Evolutionary conservation across 2,797 vertebrate species (phyloP).

Genomic region (Alcedo atthis): DNA sequence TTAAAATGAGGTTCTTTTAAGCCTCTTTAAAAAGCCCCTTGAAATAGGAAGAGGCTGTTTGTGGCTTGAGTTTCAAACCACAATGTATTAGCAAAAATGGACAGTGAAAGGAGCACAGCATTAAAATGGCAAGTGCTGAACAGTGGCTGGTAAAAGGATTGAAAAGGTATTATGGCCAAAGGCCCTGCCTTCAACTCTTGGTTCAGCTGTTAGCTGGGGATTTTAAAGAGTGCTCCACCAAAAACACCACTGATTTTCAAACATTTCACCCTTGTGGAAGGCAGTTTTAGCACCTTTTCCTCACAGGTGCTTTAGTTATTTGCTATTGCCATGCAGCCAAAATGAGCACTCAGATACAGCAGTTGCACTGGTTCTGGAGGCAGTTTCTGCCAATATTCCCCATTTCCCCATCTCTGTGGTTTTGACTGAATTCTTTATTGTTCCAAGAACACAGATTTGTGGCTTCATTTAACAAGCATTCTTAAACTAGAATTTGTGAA

Average conservation of each 20-base stretch:
- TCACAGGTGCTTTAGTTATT: neutral
- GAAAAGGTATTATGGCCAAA: neutral
- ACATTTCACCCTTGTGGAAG: neutral
- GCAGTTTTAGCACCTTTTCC: neutral
- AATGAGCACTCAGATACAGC: neutral
- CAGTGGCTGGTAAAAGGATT: neutral
- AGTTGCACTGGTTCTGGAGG: neutral
- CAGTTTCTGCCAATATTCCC: constrained; percentile 26
- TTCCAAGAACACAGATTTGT: constrained; percentile 46
- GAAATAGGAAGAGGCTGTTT: constrained; percentile 45
- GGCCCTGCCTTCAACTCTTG: neutral
- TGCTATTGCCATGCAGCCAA: neutral
- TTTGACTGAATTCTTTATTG: constrained; percentile 45
- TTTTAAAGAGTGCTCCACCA: neutral
- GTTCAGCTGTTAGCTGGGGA: neutral
- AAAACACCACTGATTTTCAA: neutral
- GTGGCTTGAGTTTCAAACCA: constrained; percentile 58
- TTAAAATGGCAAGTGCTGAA: neutral
- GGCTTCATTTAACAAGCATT: neutral
- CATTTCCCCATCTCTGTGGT: neutral
- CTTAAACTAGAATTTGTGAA: neutral
- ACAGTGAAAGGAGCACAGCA: neutral
- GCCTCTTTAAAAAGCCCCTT: constrained; percentile 9
- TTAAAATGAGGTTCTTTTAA: constrained; percentile 58
- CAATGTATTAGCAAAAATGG: constrained; percentile 43